Percentiles rank a stretch among this genome's conserved stretches.
These are phyloP conservation scores for Rhimphoctona megacephalus DNA, from an alignment of 2,888 invertebrate genomes.

Conservation along the genomic window DNA sequence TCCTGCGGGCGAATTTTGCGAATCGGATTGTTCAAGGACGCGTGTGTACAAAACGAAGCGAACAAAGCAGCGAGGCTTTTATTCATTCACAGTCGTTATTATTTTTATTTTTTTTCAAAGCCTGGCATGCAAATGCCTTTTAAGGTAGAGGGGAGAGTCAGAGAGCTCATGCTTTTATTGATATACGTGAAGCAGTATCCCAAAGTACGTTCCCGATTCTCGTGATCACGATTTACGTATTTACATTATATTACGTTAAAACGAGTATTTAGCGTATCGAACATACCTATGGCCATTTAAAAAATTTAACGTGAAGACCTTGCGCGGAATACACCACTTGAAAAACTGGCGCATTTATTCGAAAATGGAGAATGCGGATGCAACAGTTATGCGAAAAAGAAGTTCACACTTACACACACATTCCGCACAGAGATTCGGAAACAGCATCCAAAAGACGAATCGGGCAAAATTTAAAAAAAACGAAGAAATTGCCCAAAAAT, in stretches of 20 bases:
- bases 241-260: background rate
- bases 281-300: background rate
- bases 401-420: background rate
- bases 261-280: background rate
- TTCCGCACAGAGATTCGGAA: background rate
- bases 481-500: too few species aligned
- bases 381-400: background rate
- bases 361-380: background rate
- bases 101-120: slow-evolving; percentile 6
- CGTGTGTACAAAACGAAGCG: slow-evolving; percentile 30
- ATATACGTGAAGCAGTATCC: background rate
- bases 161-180: background rate
- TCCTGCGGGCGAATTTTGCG: slow-evolving; percentile 24
- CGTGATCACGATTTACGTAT: background rate
- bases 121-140: background rate
- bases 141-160: background rate
- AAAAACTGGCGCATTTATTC: background rate
- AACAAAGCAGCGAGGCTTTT: slow-evolving; percentile 30
- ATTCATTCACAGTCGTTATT: slow-evolving; percentile 12
- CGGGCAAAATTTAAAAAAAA: too few species aligned
- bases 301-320: background rate
- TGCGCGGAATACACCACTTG: background rate
- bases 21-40: slow-evolving; percentile 28
- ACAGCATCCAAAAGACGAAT: background rate
- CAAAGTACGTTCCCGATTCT: background rate